These are phyloP conservation scores for Diglossa brunneiventris DNA, from an alignment of 2,113 vertebrate species.

Conservation along the genomic window DNA sequence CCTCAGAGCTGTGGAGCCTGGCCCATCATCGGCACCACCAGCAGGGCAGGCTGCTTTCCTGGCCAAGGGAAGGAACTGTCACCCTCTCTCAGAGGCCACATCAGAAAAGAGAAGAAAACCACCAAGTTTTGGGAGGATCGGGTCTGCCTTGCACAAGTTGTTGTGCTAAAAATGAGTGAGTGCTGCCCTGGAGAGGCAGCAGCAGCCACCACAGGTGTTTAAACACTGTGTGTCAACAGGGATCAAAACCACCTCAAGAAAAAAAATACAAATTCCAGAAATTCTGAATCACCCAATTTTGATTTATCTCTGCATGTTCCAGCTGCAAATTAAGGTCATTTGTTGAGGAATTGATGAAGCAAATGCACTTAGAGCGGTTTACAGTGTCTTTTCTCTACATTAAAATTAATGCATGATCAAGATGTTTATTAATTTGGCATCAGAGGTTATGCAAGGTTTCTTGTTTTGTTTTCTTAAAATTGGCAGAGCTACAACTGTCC, in stretches of 20 bases:
- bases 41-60: background rate
- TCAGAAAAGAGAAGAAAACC: background rate
- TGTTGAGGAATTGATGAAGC: accelerated
- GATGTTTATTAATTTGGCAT: background rate
- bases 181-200: background rate
- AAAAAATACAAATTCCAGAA: accelerated
- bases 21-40: background rate
- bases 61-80: background rate
- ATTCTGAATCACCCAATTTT: background rate
- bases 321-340: background rate
- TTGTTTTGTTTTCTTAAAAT: background rate
- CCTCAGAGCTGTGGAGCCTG: background rate
- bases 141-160: accelerated
- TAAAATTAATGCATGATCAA: background rate
- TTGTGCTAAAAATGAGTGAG: accelerated
- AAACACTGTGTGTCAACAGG: accelerated
- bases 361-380: background rate
- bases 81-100: background rate
- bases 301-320: accelerated
- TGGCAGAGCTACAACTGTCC: background rate
- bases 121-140: background rate
- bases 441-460: background rate
- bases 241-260: background rate
- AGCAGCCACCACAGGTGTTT: background rate
- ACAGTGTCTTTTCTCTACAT: accelerated